phyloP scores from a whole-genome alignment of 1,140 invertebrate species.

The Maniola jurtina region DNA sequence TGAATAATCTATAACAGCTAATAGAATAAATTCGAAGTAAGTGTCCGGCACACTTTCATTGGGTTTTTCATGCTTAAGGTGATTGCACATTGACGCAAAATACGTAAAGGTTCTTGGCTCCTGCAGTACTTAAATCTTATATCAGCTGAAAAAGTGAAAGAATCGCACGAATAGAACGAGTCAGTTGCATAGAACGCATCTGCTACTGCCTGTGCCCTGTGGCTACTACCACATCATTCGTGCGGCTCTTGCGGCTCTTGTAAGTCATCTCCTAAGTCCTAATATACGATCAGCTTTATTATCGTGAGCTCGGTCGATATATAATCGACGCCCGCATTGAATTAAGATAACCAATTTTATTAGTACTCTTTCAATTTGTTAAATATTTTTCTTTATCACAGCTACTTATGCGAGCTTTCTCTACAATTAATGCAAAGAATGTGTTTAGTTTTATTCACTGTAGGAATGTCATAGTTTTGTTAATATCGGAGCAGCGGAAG shows the following conservation, averaged over 20 bases:
- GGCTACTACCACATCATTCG: too few relatives aligned
- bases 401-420: conserved; percentile 27
- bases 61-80: conserved; percentile 30
- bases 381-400: conserved; percentile 26
- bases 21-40: conserved; percentile 15
- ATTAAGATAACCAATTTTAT: conserved; percentile 68
- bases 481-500: too few relatives aligned
- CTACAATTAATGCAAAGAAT: conserved; percentile 15
- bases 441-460: neutral
- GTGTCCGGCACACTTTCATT: conserved; percentile 27
- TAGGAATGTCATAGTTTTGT: too few relatives aligned
- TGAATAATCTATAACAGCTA: conserved; percentile 23
- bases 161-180: too few relatives aligned
- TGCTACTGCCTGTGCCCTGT: too few relatives aligned
- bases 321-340: conserved; percentile 46
- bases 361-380: conserved; percentile 51
- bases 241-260: too few relatives aligned
- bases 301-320: conserved; percentile 52
- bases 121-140: too few relatives aligned
- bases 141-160: too few relatives aligned
- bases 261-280: too few relatives aligned
- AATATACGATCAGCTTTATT: conserved; percentile 17
- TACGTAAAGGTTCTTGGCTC: too few relatives aligned
- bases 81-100: too few relatives aligned
- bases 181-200: too few relatives aligned